Conservation (phyloP, 2,113 vertebrate genomes). For the Cinclus mexicanus region DNA sequence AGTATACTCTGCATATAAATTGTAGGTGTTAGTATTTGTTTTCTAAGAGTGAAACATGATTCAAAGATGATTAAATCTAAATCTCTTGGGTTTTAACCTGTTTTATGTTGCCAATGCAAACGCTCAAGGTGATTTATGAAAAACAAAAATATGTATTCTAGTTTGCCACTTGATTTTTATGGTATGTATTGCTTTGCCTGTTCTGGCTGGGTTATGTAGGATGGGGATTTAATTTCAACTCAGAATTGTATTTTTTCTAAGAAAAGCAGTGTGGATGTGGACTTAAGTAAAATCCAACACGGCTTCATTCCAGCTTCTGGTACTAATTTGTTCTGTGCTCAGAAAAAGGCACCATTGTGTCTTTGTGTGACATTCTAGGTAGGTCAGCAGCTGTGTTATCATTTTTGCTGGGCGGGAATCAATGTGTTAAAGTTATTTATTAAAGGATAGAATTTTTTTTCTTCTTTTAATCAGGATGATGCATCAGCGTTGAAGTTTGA, state of each 20-base stretch:
- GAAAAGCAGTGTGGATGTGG: not conserved
- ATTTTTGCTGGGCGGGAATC: not conserved
- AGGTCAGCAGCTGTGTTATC: constrained; percentile 9
- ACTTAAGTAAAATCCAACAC: constrained; percentile 14
- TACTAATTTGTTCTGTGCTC: constrained; percentile 15
- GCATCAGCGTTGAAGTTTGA: constrained; percentile 79
- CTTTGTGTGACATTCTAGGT: constrained; percentile 2
- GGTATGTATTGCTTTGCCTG: not conserved
- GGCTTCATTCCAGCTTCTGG: constrained; percentile 30
- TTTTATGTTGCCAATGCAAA: not conserved
- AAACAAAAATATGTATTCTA: not conserved
- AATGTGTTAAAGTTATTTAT: not conserved
- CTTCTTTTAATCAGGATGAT: constrained; percentile 81
- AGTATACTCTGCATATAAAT: not conserved
- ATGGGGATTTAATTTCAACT: constrained; percentile 32
- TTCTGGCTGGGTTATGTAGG: not conserved
- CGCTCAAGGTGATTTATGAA: not conserved
- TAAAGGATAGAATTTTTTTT: not conserved
- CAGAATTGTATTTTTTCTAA: constrained; percentile 4
- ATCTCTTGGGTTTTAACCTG: not conserved
- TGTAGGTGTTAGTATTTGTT: not conserved
- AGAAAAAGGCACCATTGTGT: not conserved
- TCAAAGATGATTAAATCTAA: not conserved
- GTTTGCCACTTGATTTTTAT: not conserved
- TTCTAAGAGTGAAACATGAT: not conserved